Percentiles rank a stretch among this genome's conserved stretches.
These are phyloP conservation scores for Rutpela maculata DNA, from an alignment of 2,888 invertebrate species.

Conservation along the genomic window DNA sequence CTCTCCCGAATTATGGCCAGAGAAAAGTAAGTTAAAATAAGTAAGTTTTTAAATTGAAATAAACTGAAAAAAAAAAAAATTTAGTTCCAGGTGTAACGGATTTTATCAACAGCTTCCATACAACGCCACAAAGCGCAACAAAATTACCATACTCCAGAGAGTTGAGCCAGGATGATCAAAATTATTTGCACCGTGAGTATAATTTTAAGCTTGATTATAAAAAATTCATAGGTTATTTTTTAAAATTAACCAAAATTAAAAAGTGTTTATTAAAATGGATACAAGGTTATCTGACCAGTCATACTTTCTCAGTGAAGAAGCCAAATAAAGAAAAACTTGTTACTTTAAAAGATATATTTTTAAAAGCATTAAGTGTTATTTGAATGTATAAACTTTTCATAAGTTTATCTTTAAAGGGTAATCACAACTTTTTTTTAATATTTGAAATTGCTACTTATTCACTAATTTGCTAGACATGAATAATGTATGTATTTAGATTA, in stretches of 20 bases:
- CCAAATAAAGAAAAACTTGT: too few relatives aligned
- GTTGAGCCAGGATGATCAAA: slow-evolving; percentile 84
- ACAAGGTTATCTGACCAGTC: not conserved
- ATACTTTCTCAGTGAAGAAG: too few relatives aligned
- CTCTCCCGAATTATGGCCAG: slow-evolving; percentile 98
- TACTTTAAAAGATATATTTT: too few relatives aligned
- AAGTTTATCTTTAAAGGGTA: too few relatives aligned
- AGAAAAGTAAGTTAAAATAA: slow-evolving; percentile 83
- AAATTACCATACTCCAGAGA: slow-evolving; percentile 82
- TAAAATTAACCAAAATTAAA: not conserved
- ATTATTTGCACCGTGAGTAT: slow-evolving; percentile 86
- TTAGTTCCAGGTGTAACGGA: slow-evolving; percentile 93
- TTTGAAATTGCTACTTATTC: too few relatives aligned
- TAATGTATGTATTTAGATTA: too few relatives aligned
- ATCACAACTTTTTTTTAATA: too few relatives aligned
- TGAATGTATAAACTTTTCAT: too few relatives aligned
- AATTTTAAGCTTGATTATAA: slow-evolving; percentile 1
- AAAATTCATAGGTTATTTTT: not conserved
- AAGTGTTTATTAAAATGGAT: not conserved
- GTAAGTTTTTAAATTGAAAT: not conserved
- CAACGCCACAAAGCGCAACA: slow-evolving; percentile 76
- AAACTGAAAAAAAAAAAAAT: slow-evolving; percentile 35
- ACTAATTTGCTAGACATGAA: too few relatives aligned
- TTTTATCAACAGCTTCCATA: slow-evolving; percentile 81
- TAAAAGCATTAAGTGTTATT: too few relatives aligned